Base-by-base conservation (phyloP, 2,888 invertebrate species). In the Plagodis dolabraria region DNA sequence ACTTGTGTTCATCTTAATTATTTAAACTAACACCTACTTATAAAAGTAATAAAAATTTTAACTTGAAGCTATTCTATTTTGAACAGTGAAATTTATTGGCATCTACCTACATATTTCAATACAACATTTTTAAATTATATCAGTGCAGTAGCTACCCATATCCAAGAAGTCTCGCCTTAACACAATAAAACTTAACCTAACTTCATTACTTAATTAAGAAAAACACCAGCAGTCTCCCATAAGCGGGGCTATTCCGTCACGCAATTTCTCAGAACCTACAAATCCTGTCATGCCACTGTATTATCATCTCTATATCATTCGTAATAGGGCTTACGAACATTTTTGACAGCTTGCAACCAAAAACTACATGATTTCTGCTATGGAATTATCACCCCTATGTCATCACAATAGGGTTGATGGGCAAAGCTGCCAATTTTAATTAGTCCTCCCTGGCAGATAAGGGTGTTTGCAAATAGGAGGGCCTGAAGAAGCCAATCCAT, bases 401-500 rank as follows among this genome's bases (percentile, higher is more conserved):
- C 12, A 0, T 47, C 0, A 34, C 5, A 40, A 66, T 77, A 86
- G 67, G 69, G 74, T 57, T 56, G 59, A 57, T 56, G 53, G 53
- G 54, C 7, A 43, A 38, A 49, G 49, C 58, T 84, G 88, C 82
- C 87, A 86, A 89, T 92, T 92, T 91, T 92, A 92, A 92, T 92
- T 92, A 92, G 91, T 86, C 82, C 76, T 73, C 73, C 73, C 74
- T 71, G 63, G 77, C 82, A 80, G 87, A 87, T 87, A 87, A 89
- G 92, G 92, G 92, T 90, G 90, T 91, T 92, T 92, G 91, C 91
- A 91, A 91, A 92, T 91, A 92, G 87, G 81, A 85, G 89, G 89
- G 90, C 80, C 81, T 80, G 87, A 90, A 91, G 92, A 91, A 92
- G 92, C 92, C 92, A 92, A 92, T 92, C 92, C 92, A 92, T 92